A percentile compares a stretch with the other conserved stretches of the same genome.
phyloP scores from a whole-genome alignment of 2,888 invertebrate species.

The Fabriciana adippe region DNA sequence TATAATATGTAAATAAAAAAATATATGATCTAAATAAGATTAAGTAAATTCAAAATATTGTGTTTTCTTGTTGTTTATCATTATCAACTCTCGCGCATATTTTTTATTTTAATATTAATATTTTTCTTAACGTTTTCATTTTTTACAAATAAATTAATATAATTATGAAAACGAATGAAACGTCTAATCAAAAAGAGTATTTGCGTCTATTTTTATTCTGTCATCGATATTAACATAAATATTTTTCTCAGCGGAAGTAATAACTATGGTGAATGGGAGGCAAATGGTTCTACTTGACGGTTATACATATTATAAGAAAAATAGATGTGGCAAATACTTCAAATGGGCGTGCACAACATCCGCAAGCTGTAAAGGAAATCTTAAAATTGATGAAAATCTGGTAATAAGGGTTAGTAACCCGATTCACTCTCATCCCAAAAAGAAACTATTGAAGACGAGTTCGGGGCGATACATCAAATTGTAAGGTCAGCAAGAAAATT shows the following conservation, averaged over 20 bases:
- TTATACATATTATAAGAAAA: constrained; percentile 35
- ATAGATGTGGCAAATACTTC: constrained; percentile 19
- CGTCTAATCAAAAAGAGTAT: too few species aligned
- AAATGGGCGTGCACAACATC: constrained; percentile 33
- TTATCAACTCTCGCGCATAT: background rate
- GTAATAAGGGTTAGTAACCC: constrained; percentile 17
- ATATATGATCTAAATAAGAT: too few species aligned
- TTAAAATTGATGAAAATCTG: constrained; percentile 31
- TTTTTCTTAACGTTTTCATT: too few species aligned
- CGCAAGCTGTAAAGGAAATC: constrained; percentile 24
- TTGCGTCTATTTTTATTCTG: background rate
- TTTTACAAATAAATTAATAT: too few species aligned
- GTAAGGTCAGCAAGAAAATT: background rate
- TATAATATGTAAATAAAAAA: too few species aligned
- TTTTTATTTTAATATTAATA: background rate
- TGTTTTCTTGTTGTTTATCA: background rate
- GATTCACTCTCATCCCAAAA: constrained; percentile 24
- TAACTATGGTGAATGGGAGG: constrained; percentile 37
- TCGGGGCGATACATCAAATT: constrained; percentile 23
- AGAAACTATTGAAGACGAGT: constrained; percentile 13
- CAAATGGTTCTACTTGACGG: constrained; percentile 33
- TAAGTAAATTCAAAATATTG: too few species aligned
- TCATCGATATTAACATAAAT: constrained; percentile 1
- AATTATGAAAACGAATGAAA: too few species aligned
- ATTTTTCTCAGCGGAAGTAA: constrained; percentile 28